These are phyloP conservation scores for Dicyrtoma fusca DNA, from an alignment of 2,888 invertebrate species.

Conservation along the genomic window DNA sequence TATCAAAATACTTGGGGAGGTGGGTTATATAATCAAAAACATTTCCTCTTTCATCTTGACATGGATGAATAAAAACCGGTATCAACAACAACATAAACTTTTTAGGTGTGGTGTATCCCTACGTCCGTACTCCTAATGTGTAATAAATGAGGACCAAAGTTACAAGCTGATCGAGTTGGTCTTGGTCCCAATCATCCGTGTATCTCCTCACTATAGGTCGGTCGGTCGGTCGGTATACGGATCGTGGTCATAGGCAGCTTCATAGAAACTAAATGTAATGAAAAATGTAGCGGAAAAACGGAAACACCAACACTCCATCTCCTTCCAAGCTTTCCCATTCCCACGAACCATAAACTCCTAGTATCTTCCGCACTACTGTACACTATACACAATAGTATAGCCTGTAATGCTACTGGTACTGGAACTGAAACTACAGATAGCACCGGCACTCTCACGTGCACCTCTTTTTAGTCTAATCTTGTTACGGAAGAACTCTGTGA, in stretches of 20 bases:
- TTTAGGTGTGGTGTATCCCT: background rate
- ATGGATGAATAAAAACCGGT: conserved; percentile 6
- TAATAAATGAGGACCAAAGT: conserved; percentile 10
- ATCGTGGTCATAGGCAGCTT: no score
- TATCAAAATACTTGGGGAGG: background rate
- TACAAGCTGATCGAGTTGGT: no score
- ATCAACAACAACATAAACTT: background rate
- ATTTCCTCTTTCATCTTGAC: conserved; percentile 12
- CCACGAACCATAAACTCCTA: conserved; percentile 10
- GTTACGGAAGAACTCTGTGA: background rate
- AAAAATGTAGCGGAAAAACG: conserved; percentile 22
- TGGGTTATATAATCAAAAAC: conserved; percentile 11
- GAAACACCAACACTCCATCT: conserved; percentile 14
- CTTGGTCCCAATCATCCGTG: no score
- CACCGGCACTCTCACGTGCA: background rate
- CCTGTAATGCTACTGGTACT: background rate
- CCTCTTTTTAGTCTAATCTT: background rate
- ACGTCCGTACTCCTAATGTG: background rate
- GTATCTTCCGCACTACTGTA: background rate
- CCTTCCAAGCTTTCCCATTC: conserved; percentile 27
- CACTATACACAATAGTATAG: background rate
- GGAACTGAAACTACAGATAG: background rate
- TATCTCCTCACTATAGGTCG: no score
- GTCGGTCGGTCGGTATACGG: no score
- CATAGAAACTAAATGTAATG: conserved; percentile 12